phyloP scores from a whole-genome alignment of 2,113 vertebrate species.

The Nestor notabilis region DNA sequence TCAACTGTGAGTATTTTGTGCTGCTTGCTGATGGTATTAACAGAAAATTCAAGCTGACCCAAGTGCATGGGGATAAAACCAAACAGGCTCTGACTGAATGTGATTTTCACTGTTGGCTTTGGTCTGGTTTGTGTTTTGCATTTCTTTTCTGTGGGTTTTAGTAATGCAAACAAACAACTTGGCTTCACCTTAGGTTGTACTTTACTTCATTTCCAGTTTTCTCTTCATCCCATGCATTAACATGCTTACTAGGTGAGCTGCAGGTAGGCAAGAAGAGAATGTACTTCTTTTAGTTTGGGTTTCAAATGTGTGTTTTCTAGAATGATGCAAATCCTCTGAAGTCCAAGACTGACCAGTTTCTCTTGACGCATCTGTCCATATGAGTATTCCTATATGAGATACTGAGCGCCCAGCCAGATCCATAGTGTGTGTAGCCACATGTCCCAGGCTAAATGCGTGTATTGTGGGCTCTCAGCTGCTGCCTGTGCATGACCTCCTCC shows the following conservation, averaged over 20 bases:
- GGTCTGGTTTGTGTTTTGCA: not conserved
- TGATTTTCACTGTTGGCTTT: not conserved
- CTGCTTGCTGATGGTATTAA: not conserved
- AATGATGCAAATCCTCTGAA: not conserved
- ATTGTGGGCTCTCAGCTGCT: accelerated
- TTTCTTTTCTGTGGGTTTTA: constrained; percentile 50
- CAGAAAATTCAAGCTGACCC: constrained; percentile 15
- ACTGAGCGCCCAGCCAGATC: not conserved
- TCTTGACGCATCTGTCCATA: not conserved
- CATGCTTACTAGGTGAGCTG: not conserved
- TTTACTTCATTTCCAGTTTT: not conserved
- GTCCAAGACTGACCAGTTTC: not conserved
- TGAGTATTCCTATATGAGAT: accelerated
- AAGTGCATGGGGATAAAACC: not conserved
- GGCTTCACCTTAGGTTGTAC: constrained; percentile 20
- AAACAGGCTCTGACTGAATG: not conserved
- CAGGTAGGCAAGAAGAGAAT: not conserved
- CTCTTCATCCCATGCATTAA: not conserved
- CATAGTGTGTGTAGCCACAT: not conserved
- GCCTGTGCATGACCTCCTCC: not conserved
- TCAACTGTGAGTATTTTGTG: not conserved
- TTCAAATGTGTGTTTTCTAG: not conserved
- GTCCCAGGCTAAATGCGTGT: not conserved
- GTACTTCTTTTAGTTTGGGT: not conserved
- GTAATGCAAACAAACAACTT: constrained; percentile 35